Evolutionary conservation across 2,888 invertebrate species (phyloP).

Genomic region (Spialia ferax): DNA sequence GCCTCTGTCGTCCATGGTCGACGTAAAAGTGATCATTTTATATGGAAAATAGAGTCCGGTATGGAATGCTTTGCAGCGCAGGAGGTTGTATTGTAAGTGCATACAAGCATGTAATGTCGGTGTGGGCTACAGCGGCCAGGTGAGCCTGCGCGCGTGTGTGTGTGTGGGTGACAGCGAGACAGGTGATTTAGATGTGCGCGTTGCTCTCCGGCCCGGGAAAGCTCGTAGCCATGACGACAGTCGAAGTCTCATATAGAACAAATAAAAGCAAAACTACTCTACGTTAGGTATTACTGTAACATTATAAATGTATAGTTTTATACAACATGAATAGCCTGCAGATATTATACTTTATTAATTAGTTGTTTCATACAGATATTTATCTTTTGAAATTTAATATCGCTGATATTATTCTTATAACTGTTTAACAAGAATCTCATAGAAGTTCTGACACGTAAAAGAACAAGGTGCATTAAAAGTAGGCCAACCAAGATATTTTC

Average conservation of each 20-base stretch:
- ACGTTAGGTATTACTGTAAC: background rate
- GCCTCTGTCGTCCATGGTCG: conserved; percentile 46
- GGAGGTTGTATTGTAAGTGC: conserved; percentile 61
- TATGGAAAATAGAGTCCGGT: conserved; percentile 58
- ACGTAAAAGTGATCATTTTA: conserved; percentile 49
- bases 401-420: too few relatives aligned
- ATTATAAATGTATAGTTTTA: background rate
- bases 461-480: too few relatives aligned
- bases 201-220: conserved; percentile 66
- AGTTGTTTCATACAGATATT: too few relatives aligned
- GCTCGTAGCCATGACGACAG: conserved; percentile 74
- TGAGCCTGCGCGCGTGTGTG: conserved; percentile 51
- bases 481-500: too few relatives aligned
- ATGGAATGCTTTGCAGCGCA: conserved; percentile 54
- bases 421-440: too few relatives aligned
- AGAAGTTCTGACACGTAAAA: too few relatives aligned
- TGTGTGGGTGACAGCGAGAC: conserved; percentile 50
- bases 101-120: conserved; percentile 63
- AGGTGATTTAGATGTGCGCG: conserved; percentile 70
- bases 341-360: background rate
- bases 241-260: conserved; percentile 64
- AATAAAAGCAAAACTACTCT: conserved; percentile 55
- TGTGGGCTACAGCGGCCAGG: conserved; percentile 53
- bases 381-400: too few relatives aligned
- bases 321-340: background rate